phyloP scores from a whole-genome alignment of 2,797 vertebrate species.

The Notoglanidium macrostoma region DNA sequence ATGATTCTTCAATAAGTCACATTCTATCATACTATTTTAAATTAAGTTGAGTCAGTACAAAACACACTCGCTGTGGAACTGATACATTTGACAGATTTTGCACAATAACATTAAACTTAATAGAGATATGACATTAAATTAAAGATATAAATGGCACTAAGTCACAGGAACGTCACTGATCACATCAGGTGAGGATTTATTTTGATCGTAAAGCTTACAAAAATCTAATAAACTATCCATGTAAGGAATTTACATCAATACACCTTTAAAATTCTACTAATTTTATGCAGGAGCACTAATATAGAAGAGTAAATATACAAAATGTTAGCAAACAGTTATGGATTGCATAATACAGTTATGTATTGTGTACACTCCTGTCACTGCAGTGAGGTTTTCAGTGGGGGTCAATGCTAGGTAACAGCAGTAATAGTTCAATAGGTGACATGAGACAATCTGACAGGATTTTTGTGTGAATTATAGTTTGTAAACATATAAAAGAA shows the following conservation, averaged over 20 bases:
- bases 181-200: background rate
- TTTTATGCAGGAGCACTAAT: background rate
- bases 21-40: background rate
- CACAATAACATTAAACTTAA: background rate
- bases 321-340: background rate
- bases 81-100: background rate
- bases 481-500: background rate
- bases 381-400: background rate
- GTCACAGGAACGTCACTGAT: background rate
- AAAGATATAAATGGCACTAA: background rate
- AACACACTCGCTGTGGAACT: background rate
- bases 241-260: background rate
- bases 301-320: background rate
- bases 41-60: background rate
- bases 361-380: background rate
- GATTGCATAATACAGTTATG: background rate
- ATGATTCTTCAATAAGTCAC: background rate
- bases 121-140: background rate
- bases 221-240: background rate
- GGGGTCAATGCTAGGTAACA: background rate
- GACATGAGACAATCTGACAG: background rate
- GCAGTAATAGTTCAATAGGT: no score
- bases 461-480: background rate
- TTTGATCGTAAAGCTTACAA: background rate
- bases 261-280: background rate